These are phyloP conservation scores for Phasia obesa DNA, from an alignment of 2,888 invertebrate species.

Conservation along the genomic window DNA sequence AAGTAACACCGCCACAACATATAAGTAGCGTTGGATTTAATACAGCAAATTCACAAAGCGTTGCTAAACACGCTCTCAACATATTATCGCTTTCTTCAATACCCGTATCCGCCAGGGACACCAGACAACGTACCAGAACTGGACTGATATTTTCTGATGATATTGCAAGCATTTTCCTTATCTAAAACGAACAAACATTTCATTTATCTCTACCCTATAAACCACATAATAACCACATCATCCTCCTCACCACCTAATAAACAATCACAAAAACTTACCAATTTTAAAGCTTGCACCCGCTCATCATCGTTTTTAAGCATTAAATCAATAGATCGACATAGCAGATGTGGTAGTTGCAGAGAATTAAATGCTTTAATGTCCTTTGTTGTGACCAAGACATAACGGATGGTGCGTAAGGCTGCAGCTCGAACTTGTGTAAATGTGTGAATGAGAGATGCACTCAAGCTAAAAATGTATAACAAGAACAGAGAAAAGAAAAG, in stretches of 20 bases:
- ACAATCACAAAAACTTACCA: conserved; percentile 83
- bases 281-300: conserved; percentile 93
- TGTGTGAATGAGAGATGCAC: conserved; percentile 92
- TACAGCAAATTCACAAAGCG: conserved; percentile 94
- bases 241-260: not conserved
- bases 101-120: conserved; percentile 91
- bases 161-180: conserved; percentile 85
- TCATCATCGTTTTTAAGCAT: conserved; percentile 95
- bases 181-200: conserved; percentile 68
- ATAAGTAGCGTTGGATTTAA: conserved; percentile 92
- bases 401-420: conserved; percentile 92
- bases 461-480: conserved; percentile 85
- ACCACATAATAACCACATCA: not conserved
- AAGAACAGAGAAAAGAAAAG: conserved; percentile 46
- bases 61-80: conserved; percentile 92
- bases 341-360: conserved; percentile 91
- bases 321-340: conserved; percentile 93
- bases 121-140: conserved; percentile 90
- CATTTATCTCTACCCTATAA: not conserved
- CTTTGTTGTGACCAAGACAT: conserved; percentile 89
- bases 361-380: conserved; percentile 91
- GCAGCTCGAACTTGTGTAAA: conserved; percentile 95
- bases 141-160: conserved; percentile 88
- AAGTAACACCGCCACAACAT: conserved; percentile 91
- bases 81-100: conserved; percentile 88